Percentiles rank a stretch among this genome's conserved stretches.
Conservation (phyloP, 2,797 vertebrate species). For the Coregonus sp. region DNA sequence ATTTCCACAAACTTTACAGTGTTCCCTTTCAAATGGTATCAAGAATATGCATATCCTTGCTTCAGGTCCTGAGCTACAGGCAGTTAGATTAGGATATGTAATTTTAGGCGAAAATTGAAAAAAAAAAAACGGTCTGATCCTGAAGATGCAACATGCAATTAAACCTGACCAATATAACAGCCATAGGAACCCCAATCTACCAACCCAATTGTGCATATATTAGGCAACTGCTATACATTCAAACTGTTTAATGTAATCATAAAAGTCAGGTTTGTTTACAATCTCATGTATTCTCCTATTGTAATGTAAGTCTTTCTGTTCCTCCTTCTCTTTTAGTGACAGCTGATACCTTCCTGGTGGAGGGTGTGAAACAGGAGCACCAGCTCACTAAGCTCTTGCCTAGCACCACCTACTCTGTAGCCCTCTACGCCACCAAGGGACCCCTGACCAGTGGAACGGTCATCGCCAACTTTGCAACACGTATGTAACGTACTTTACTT, state of each 20-base stretch:
- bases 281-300: neutral
- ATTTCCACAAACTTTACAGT: no score
- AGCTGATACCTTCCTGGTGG: conserved; percentile 92
- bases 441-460: conserved; percentile 88
- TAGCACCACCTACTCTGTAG: conserved; percentile 86
- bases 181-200: neutral
- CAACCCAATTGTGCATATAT: neutral
- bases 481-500: conserved; percentile 73
- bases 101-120: no score
- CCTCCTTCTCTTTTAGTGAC: conserved; percentile 71
- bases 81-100: no score
- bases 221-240: neutral
- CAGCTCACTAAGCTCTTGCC: conserved; percentile 89
- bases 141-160: neutral
- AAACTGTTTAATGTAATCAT: neutral
- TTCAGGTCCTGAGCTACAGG: no score
- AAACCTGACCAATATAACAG: neutral
- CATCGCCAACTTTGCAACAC: conserved; percentile 90
- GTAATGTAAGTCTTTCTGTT: neutral
- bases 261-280: neutral
- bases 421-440: conserved; percentile 88
- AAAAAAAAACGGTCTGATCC: no score
- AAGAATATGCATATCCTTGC: no score
- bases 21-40: no score
- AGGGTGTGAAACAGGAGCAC: conserved; percentile 87